Base-by-base conservation (phyloP, 2,888 invertebrate genomes). In the Panopea generosa region DNA sequence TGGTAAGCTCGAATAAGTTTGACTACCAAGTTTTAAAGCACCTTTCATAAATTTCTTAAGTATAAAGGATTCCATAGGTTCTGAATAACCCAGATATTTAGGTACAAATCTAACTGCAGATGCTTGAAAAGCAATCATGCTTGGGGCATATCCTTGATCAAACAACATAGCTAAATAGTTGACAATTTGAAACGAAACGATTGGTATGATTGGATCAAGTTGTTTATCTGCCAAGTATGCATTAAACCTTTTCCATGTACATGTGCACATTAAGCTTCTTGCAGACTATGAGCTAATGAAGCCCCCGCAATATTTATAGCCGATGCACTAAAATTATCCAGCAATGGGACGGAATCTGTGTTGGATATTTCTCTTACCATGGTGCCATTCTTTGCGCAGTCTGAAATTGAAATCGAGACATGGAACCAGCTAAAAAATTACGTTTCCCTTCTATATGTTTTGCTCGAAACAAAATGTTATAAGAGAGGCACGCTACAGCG, bases 381-480 rank as follows among this genome's bases (percentile, higher is more conserved):
- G 77, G 72, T 3, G 77, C 72, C 40, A 38, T 20, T 7, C 40
- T 24, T n/a, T n/a, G 24, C 20, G 77, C 77, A 20, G 47, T 55
- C 72, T 77, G 77, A 61, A 71, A 66, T 33, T 59, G 22, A 57
- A 76, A 77, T 49, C 40, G 40, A 11, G 40, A 40, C 40, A 40
- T 11, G 14, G 7, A 14, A 14, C 14, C 40, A 40, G 40, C 40
- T 11, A 40, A 7, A 7, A 40, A 7, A 14, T 40, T 40, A 11
- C 7, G 14, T 40, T 40, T 40, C 14, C 14, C 40, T 11, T 7
- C 9, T 11, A 40, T 40, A 14, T 40, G 40, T 40, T 40, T 40
- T 7, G 40, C 40, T 40, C 40, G 7, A 40, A 40, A 40, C 9
- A 40, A 14, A 40, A 40, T 14, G 14, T 40, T 40, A 14, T 11